Evolutionary conservation across 2,888 invertebrate genomes (phyloP), one percentile per base, ranked within the genome.

Genomic region (Mythimna vitellina): DNA sequence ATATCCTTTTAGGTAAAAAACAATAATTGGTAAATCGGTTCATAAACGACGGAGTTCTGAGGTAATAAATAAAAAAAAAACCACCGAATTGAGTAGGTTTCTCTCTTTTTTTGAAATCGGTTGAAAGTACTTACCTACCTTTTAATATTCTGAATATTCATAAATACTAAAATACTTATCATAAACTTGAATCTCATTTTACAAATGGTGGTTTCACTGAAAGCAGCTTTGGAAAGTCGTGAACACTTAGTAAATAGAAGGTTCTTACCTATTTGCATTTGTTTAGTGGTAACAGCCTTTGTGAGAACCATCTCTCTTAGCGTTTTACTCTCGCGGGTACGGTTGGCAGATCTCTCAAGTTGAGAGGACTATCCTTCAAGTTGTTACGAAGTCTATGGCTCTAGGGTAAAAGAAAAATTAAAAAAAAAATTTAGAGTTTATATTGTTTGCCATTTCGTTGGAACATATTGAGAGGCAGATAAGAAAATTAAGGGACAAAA

Each of bases 241-340:
- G 29, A 54, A 61, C 35, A 62, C 42, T 22, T 32, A 38, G 32
- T 62, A 35, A 35, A 32, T 2, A 58, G 20, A 20, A 22, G 57
- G 57, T 14, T 60, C 35, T 58, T 58, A 49, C 17, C 8, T 70
- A 70, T 67, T 77, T 78, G 67, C 61, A 73, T 78, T 69, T 68
- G 53, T 68, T 65, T 68, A 68, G 14, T 68, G 53, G 22, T 29
- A 42, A 14, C 32, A 58, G 35, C 29, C 22, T 68, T 42, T 62
- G 35, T 65, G 54, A 57, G 29, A 69, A 32, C 56, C 54, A 54
- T 63, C 62, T 68, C 64, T 60, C 51, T 63, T 32, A 67, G 32
- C 14, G 22, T 29, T 66, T 54, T 22, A 49, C 32, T 22, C 5
- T 42, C n/a, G 32, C 14, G 25, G 10, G 1, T 29, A 0, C 29